Evolutionary conservation across 2,797 vertebrate species (phyloP).

Genomic region (Harpagifer antarcticus): DNA sequence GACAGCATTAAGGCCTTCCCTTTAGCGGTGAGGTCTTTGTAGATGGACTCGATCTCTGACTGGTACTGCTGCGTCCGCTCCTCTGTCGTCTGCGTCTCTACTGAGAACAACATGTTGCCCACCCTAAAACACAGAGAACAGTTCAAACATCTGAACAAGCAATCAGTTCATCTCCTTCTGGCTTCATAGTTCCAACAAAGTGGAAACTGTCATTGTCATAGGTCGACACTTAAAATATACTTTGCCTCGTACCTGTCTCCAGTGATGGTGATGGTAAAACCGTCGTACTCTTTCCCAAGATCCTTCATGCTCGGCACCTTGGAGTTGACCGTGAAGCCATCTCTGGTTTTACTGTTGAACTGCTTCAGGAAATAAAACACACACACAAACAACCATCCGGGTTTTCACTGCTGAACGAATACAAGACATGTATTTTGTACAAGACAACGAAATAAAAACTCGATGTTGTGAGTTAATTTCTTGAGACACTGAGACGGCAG

Average conservation of each 20-base stretch:
- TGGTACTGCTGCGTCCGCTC: conserved; percentile 97
- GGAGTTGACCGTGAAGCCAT: conserved; percentile 97
- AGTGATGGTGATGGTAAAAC: conserved; percentile 97
- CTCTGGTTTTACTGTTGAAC: conserved; percentile 99
- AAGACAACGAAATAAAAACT: neutral
- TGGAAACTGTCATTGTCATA: neutral
- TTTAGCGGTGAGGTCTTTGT: conserved; percentile 96
- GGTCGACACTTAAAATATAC: neutral
- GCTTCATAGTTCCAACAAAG: neutral
- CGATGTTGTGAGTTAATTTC: neutral
- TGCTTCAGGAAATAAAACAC: conserved; percentile 87
- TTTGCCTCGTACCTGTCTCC: conserved; percentile 90
- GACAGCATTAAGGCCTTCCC: conserved; percentile 94
- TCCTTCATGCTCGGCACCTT: conserved; percentile 97
- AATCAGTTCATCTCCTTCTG: neutral
- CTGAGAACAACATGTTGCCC: conserved; percentile 97
- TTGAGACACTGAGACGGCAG: neutral
- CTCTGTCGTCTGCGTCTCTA: conserved; percentile 97
- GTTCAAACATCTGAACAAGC: neutral
- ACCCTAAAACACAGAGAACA: conserved; percentile 80
- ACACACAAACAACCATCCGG: conserved; percentile 35
- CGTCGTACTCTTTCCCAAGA: conserved; percentile 93
- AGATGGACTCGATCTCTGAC: conserved; percentile 95
- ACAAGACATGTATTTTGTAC: neutral
- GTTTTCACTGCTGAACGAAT: conserved; percentile 37